phyloP scores from a whole-genome alignment of 2,113 vertebrate genomes.

The Coregonus clupeaformis region DNA sequence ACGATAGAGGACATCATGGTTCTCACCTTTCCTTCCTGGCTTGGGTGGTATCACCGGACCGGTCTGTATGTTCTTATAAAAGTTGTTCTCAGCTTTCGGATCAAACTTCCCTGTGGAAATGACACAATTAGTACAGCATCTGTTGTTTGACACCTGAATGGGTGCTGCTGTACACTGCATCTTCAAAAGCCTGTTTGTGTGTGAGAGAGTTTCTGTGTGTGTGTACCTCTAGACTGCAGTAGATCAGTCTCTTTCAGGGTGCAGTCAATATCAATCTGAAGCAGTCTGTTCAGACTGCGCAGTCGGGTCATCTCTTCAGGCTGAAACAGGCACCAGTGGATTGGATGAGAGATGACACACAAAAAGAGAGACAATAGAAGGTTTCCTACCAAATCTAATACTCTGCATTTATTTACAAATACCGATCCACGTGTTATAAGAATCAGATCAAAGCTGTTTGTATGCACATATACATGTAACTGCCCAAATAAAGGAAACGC shows the following conservation, averaged over 20 bases:
- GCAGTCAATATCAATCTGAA: conserved; percentile 99
- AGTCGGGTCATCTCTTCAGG: conserved; percentile 98
- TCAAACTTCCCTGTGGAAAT: conserved; percentile 88
- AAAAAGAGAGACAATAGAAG: background rate
- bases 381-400: background rate
- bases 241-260: conserved; percentile 97
- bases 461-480: no score
- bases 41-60: conserved; percentile 92
- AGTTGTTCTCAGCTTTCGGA: conserved; percentile 91
- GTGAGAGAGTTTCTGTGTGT: conserved; percentile 24
- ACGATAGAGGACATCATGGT: background rate
- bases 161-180: background rate
- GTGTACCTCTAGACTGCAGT: conserved; percentile 89
- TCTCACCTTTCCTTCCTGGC: conserved; percentile 88
- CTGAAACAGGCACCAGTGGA: conserved; percentile 70
- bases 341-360: background rate
- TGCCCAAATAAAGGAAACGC: no score
- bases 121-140: conserved; percentile 23
- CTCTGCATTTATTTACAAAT: no score
- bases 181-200: background rate
- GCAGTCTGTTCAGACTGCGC: conserved; percentile 92
- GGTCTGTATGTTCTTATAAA: conserved; percentile 95
- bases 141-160: background rate
- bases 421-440: no score
- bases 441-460: no score